Evolutionary conservation across 2,888 invertebrate genomes (phyloP), one percentile per base, ranked within the genome.

Genomic region (Melitaea athalia): DNA sequence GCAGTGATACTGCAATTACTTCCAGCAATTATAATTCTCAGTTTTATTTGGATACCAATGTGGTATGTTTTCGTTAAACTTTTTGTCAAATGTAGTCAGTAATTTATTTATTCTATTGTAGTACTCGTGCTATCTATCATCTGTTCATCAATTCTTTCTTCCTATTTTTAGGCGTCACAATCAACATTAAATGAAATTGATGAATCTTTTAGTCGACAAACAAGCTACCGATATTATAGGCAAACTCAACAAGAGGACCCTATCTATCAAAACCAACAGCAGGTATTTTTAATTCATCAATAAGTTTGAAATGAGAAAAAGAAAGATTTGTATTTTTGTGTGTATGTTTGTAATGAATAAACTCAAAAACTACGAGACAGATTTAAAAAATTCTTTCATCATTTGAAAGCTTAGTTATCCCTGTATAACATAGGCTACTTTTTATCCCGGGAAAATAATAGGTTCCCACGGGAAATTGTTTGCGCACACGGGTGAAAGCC

Each of bases 201-300:
- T 69, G 92, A 92, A 63, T 92, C 92, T 72, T 91, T 93, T 72
- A 93, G 93, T 74, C 80, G 92, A 67, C 92, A 92, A 74, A 88
- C 91, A 11, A 93, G 93, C 76, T 88, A 93, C 76, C 86, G 91
- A 71, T 91, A 86, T 75, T 92, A 89, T 65, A 82, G 84, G 49
- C 89, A 89, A 63, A 85, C 82, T 55, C 83, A 83, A 69, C 86
- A 84, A 69, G 92, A 92, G 75, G 92, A 92, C 76, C 92, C 92
- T 53, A 92, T 93, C 68, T 92, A 92, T 74, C 92, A 93, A 75
- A 92, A 93, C 76, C 92, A 93, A 73, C 93, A 93, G 81, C 92
- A 93, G 86, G 92, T 92, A 64, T 24, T n/a, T 15, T 49, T 31
- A 14, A 24, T 31, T 15, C 15, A 10, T 15, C 15, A 8, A 17